Base-by-base conservation (phyloP, 2,797 vertebrate genomes). In the Myoxocephalus aenaeus region DNA sequence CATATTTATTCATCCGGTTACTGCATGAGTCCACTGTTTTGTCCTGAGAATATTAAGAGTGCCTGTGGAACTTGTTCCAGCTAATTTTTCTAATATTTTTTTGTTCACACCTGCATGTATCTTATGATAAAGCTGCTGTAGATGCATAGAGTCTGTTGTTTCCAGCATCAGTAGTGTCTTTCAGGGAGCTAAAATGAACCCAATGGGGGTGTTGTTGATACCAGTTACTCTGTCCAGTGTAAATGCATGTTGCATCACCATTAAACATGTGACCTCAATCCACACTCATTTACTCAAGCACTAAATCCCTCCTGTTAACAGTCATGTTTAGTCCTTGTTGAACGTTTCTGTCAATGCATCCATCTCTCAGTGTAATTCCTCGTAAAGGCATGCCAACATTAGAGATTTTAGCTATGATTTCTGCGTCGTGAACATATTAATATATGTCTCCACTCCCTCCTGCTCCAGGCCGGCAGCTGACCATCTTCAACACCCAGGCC, bases 401-500 rank as follows among this genome's bases (percentile, higher is more conserved):
- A 70, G 18, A 61, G 22, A 27, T 42, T 11, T 68, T 59, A 29
- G 15, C 54, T 73, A n/a, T 14, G 14, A 29, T 44, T 17, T 25
- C 15, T 46, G 7, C 4, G 5, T 71, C 32, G n/a, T 12, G 22
- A 53, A 51, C 44, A 20, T 54, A 10, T 65, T 27, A 40, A 70
- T 18, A 1, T 9, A n/a, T 68, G 9, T n/a, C 50, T 18, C 13
- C 68, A 42, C 36, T 65, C 56, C 67, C 46, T 61, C 80, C 67
- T 36, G 34, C 50, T 5, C 32, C 94, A 99, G 98, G 98, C 92
- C 98, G 98, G 75, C 98, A 99, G 95, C 94, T 99, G 94, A 99
- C 98, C 86, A 99, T 99, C 96, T 99, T 99, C 96, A 99, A 99
- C 96, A 99, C 98, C 93, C 98, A 99, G 94, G 98, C 98, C 74